A percentile compares a stretch with the other conserved stretches of the same genome.
These are phyloP conservation scores for Troides aeacus DNA, from an alignment of 2,888 invertebrate genomes.

Conservation along the genomic window DNA sequence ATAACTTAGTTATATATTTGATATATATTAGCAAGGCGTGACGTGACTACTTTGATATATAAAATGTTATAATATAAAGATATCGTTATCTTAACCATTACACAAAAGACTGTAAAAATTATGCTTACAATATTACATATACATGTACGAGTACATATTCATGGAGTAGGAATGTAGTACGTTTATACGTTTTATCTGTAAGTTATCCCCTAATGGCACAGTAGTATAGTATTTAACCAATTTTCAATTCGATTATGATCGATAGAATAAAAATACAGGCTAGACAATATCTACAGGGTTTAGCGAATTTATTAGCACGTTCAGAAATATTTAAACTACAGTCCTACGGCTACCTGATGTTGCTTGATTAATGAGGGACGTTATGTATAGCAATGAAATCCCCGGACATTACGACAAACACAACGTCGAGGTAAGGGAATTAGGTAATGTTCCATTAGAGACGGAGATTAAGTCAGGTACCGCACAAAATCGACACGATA, in stretches of 20 bases:
- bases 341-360: neutral
- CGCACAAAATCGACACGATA: constrained; percentile 1
- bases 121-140: no score
- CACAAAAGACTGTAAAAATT: no score
- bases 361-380: constrained; percentile 11
- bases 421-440: constrained; percentile 14
- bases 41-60: no score
- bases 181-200: no score
- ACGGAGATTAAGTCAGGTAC: constrained; percentile 6
- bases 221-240: no score
- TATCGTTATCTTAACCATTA: no score
- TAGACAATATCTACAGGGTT: neutral
- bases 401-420: constrained; percentile 20
- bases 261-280: neutral
- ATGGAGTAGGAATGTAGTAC: no score
- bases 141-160: no score
- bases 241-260: neutral
- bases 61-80: no score
- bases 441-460: constrained; percentile 21
- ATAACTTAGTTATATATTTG: no score
- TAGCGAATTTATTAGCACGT: neutral
- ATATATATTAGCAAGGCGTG: no score
- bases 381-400: constrained; percentile 13
- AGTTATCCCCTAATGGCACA: no score
- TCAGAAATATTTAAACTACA: neutral